Percentiles rank a stretch among this genome's conserved stretches.
Conservation (phyloP, 1,140 invertebrate species). For the Andrena cerasifolii region DNA sequence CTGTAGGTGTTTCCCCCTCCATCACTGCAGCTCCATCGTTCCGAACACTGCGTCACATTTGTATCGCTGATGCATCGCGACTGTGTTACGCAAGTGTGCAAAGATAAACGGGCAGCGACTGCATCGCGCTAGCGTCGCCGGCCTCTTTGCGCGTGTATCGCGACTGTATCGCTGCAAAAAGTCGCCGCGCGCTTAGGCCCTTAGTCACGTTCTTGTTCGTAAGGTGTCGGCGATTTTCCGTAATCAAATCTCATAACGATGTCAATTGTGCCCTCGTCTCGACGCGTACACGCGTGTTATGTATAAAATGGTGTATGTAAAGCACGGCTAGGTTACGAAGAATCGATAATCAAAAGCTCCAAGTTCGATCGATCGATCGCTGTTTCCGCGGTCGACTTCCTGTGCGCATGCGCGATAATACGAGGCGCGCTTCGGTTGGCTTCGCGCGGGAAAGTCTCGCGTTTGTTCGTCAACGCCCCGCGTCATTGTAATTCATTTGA, state of each 20-base stretch:
- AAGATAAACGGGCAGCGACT: too few relatives aligned
- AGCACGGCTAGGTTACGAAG: constrained; percentile 19
- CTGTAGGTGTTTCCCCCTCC: too few relatives aligned
- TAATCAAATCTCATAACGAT: constrained; percentile 44
- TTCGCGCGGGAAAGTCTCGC: not conserved
- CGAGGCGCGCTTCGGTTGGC: not conserved
- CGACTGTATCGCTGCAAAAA: too few relatives aligned
- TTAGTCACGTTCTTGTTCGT: constrained; percentile 11
- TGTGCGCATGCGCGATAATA: constrained; percentile 3
- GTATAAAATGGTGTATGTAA: not conserved
- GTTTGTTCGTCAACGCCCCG: not conserved
- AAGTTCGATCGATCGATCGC: constrained; percentile 26
- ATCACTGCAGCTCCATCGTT: too few relatives aligned
- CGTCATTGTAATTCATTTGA: not conserved
- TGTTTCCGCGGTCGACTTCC: not conserved
- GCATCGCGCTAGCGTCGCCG: too few relatives aligned
- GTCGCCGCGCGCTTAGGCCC: too few relatives aligned
- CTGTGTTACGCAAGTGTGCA: too few relatives aligned
- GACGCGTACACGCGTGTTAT: constrained; percentile 3
- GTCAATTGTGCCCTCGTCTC: constrained; percentile 44
- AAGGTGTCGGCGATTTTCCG: constrained; percentile 5
- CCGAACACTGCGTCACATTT: too few relatives aligned
- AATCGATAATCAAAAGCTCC: constrained; percentile 40
- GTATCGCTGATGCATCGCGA: too few relatives aligned
- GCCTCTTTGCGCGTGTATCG: too few relatives aligned